phyloP scores from a whole-genome alignment of 2,113 vertebrate genomes.

The Albula glossodonta region DNA sequence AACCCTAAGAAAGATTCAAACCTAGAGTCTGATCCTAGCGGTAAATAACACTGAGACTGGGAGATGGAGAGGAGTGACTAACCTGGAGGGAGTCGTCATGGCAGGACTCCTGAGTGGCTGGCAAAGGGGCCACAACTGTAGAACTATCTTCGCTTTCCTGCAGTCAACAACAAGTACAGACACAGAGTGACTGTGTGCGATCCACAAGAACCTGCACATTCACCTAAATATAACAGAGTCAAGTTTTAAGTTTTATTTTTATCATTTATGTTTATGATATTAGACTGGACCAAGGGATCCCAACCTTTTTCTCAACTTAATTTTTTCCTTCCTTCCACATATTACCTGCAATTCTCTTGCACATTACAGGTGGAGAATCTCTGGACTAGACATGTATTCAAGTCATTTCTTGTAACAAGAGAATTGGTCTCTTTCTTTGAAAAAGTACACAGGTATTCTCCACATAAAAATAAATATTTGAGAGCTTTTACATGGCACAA shows the following conservation, averaged over 20 bases:
- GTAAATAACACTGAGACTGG: neutral
- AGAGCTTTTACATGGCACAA: too few species aligned
- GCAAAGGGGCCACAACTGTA: slow-evolving; percentile 43
- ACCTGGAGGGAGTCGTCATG: slow-evolving; percentile 72
- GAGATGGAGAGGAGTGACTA: neutral
- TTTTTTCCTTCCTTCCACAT: neutral
- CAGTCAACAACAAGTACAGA: slow-evolving; percentile 28
- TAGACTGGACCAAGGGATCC: too few species aligned
- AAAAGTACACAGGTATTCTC: neutral
- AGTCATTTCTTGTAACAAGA: neutral
- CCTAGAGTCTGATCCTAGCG: neutral
- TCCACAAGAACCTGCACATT: neutral
- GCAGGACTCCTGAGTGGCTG: slow-evolving; percentile 48
- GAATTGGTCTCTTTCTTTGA: neutral
- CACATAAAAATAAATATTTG: too few species aligned
- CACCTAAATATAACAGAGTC: neutral
- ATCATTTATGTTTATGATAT: too few species aligned
- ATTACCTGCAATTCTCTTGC: neutral
- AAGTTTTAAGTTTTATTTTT: too few species aligned
- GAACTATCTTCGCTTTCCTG: slow-evolving; percentile 43
- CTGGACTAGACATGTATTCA: neutral
- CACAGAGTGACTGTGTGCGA: neutral
- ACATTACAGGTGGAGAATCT: too few species aligned
- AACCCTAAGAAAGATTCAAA: neutral
- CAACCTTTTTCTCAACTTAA: too few species aligned